phyloP scores from a whole-genome alignment of 2,113 vertebrate genomes.

The Uria lomvia region DNA sequence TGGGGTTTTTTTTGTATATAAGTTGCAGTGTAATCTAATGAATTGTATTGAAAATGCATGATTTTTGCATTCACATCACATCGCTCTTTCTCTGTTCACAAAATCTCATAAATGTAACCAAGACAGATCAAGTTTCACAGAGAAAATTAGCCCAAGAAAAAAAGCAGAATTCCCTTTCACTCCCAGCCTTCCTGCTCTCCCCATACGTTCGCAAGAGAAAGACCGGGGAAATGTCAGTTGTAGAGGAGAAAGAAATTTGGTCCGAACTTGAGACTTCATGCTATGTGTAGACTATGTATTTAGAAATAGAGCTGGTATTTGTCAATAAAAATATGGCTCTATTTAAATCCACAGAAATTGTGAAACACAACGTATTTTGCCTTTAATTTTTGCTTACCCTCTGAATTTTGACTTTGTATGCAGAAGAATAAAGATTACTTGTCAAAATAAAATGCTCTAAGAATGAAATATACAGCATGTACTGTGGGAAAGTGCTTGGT shows the following conservation, averaged over 20 bases:
- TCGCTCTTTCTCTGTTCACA: slow-evolving; percentile 34
- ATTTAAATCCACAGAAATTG: slow-evolving; percentile 43
- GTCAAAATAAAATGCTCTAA: slow-evolving; percentile 70
- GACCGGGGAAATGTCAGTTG: neutral
- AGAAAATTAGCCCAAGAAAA: slow-evolving; percentile 62
- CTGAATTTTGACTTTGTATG: slow-evolving; percentile 51
- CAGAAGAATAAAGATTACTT: slow-evolving; percentile 69
- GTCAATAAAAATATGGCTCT: slow-evolving; percentile 10
- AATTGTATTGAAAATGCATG: slow-evolving; percentile 66
- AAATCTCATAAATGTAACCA: slow-evolving; percentile 46
- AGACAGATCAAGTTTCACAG: slow-evolving; percentile 47
- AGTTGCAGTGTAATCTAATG: slow-evolving; percentile 61
- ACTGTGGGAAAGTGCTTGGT: slow-evolving; percentile 71
- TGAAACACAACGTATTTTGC: neutral
- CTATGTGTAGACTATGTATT: neutral
- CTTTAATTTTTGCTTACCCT: slow-evolving; percentile 50
- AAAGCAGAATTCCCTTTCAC: slow-evolving; percentile 23
- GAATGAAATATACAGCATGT: slow-evolving; percentile 68
- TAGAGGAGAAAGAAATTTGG: neutral
- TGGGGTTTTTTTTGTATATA: neutral
- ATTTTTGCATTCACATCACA: slow-evolving; percentile 60
- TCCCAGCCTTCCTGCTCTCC: neutral
- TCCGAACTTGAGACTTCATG: neutral
- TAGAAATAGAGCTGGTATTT: neutral
- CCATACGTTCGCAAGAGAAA: neutral